Evolutionary conservation across 2,113 vertebrate genomes (phyloP), one percentile per base, ranked within the genome.

Genomic region (Sylvietta virens): DNA sequence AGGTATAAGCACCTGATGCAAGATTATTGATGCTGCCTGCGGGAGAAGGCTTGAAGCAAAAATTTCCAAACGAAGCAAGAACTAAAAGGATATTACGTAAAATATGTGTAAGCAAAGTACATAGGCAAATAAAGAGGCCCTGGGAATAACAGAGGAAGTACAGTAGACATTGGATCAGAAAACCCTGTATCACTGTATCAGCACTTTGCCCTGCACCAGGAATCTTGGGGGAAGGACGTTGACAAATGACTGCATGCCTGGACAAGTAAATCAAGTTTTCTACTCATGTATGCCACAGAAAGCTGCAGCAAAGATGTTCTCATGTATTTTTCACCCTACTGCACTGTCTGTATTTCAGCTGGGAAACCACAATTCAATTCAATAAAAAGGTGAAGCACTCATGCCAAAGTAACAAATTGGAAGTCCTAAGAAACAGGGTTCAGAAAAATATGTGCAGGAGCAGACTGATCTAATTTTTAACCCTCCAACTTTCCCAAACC

Each of bases 21-120:
- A 93, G 89, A 95, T 95, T 95, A 89, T 94, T 86, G 85, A 81
- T 50, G 57, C 64, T 88, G 60, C 78, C 47, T 79, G 27, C 56
- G 58, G 77, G 80, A 95, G 50, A 72, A 72, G 33, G 11, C 37
- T 77, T 9, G 8, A 72, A 79, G 61, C 40, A 39, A 90, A 85
- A 39, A n/a, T 74, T 82, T 50, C 48, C 79, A 81, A 51, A 86
- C 62, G 54, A 88, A 78, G 64, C n/a, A 5, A 79, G 74, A 71
- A 84, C 51, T 81, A 77, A 77, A 91, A 83, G 28, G 1, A 10
- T 70, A 77, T 48, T 69, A 65, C 51, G 86, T 57, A 50, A 93
- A 90, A 65, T 0, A 4, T 24, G 42, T 27, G 26, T 60, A 84
- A 92, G 79, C 58, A 82, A 73, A 94, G 37, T 51, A 33, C 13